phyloP scores from a whole-genome alignment of 1,140 invertebrate genomes.

The Cyclargus thomasi region DNA sequence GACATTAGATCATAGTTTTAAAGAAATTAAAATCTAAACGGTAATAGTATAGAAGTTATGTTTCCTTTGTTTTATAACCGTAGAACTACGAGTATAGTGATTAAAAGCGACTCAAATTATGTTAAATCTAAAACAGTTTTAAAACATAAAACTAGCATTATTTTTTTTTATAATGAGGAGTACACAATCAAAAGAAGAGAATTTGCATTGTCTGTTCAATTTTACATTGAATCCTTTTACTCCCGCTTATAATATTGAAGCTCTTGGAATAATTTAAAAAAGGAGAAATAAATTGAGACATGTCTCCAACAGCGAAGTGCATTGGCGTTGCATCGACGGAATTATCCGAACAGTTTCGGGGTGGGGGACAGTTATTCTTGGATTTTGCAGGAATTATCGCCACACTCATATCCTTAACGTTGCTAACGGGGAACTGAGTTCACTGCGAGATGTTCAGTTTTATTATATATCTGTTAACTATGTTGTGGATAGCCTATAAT shows the following conservation, averaged over 20 bases:
- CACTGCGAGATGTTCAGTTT: neutral
- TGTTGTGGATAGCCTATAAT: too few relatives aligned
- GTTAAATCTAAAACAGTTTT: too few relatives aligned
- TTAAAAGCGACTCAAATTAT: too few relatives aligned
- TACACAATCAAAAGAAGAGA: too few relatives aligned
- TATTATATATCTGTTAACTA: neutral
- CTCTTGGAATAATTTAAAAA: slow-evolving; percentile 9
- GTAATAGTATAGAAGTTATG: too few relatives aligned
- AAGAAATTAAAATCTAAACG: too few relatives aligned
- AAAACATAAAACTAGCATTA: too few relatives aligned
- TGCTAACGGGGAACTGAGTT: neutral
- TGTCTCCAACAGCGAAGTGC: slow-evolving; percentile 61
- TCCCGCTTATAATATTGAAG: neutral
- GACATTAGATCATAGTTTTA: too few relatives aligned
- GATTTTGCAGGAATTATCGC: slow-evolving; percentile 57
- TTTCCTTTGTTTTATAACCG: too few relatives aligned
- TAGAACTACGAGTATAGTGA: too few relatives aligned
- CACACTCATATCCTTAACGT: slow-evolving; percentile 36
- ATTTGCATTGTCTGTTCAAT: neutral
- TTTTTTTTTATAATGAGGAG: too few relatives aligned
- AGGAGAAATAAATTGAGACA: slow-evolving; percentile 47
- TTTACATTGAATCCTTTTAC: neutral
- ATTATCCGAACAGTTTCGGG: slow-evolving; percentile 47
- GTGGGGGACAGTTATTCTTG: slow-evolving; percentile 63
- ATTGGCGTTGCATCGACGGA: slow-evolving; percentile 59